Evolutionary conservation across 2,113 vertebrate species (phyloP).

Genomic region (Pluvialis apricaria): DNA sequence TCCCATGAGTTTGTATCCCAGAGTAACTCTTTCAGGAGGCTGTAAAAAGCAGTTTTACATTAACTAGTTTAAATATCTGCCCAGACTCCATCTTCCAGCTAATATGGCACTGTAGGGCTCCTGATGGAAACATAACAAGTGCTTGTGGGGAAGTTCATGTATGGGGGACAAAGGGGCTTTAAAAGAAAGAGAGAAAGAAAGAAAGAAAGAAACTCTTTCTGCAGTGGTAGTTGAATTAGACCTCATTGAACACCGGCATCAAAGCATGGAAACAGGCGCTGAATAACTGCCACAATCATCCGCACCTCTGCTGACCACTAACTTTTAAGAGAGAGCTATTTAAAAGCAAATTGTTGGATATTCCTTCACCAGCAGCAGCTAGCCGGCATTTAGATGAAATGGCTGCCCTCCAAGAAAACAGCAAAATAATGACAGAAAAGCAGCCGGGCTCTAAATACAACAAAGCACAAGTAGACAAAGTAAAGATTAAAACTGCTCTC

Average conservation of each 20-base stretch:
- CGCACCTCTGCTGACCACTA: conserved; percentile 27
- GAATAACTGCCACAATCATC: conserved; percentile 5
- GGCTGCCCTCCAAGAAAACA: conserved; percentile 63
- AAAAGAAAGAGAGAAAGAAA: not conserved
- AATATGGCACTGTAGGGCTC: not conserved
- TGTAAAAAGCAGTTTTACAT: not conserved
- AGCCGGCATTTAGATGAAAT: conserved; percentile 52
- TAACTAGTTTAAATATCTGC: not conserved
- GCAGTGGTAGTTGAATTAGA: not conserved
- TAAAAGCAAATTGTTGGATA: conserved; percentile 42
- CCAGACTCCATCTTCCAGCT: not conserved
- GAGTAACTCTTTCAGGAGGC: not conserved
- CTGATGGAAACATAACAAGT: not conserved
- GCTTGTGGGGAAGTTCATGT: not conserved
- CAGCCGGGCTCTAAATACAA: conserved; percentile 19
- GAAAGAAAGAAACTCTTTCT: not conserved
- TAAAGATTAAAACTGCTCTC: not conserved
- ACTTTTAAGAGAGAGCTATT: conserved; percentile 31
- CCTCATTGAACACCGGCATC: rapidly evolving
- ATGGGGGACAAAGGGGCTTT: not conserved
- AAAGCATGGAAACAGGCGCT: not conserved
- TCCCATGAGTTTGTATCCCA: not conserved
- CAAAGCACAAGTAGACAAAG: conserved; percentile 38
- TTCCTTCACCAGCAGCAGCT: conserved; percentile 44
- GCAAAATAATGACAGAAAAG: conserved; percentile 54